These are phyloP conservation scores for Decapterus maruadsi DNA, from an alignment of 2,797 vertebrate species.

Conservation along the genomic window DNA sequence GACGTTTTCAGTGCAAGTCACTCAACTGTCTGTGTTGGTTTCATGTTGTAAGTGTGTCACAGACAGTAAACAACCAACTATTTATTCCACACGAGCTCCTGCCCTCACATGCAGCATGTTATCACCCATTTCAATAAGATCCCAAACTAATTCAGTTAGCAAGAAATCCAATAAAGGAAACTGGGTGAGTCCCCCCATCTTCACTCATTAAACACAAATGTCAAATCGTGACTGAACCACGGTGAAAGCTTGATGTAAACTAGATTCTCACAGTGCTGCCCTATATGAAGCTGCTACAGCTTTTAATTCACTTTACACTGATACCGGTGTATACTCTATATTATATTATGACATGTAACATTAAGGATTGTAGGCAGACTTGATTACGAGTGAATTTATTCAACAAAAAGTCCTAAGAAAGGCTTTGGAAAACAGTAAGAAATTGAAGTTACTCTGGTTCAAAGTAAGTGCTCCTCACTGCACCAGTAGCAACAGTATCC, in stretches of 20 bases:
- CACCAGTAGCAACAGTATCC: neutral
- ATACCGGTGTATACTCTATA: too few species aligned
- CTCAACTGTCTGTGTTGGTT: neutral
- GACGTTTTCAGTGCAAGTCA: neutral
- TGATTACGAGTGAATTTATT: neutral
- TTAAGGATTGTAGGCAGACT: neutral
- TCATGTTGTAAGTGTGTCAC: constrained; percentile 2
- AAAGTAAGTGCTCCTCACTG: neutral
- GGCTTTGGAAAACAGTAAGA: neutral
- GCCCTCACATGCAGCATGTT: constrained; percentile 41
- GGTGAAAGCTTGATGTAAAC: neutral
- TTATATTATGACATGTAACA: neutral
- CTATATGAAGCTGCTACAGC: neutral
- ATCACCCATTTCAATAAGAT: constrained; percentile 21
- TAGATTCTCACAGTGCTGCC: neutral
- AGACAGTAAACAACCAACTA: constrained; percentile 15
- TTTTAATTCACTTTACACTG: neutral
- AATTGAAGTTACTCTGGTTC: neutral
- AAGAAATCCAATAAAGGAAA: constrained; percentile 43
- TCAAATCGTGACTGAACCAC: constrained; percentile 1
- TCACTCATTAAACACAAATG: neutral
- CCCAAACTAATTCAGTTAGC: constrained; percentile 26
- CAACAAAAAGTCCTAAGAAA: neutral
- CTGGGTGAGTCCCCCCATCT: neutral
- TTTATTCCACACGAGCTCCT: constrained; percentile 13